Evolutionary conservation across 37 sponge, comb jelly and placozoan genomes (phyloP).

Genomic region (Haliclona indistincta): DNA sequence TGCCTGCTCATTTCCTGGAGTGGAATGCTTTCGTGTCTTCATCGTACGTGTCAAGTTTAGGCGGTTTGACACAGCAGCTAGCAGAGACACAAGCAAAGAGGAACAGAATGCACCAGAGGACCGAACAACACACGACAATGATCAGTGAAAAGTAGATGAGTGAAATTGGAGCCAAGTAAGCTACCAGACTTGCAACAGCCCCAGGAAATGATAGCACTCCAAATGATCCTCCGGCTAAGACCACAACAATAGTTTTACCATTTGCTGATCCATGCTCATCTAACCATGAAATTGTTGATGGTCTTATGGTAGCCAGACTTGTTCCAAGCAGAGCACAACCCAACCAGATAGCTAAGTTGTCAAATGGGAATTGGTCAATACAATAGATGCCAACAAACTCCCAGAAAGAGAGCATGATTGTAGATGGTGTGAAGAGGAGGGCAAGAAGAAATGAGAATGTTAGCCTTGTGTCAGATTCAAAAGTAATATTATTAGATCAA

Average conservation of each 20-base stretch:
- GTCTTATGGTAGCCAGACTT: slow-evolving; percentile 40
- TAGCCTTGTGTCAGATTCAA: too few relatives aligned
- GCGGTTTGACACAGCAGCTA: too few relatives aligned
- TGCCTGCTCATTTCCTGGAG: too few relatives aligned
- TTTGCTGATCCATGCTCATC: slow-evolving; percentile 17
- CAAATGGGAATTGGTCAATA: slow-evolving; percentile 11
- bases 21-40: too few relatives aligned
- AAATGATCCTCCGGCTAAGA: slow-evolving; percentile 28
- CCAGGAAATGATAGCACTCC: slow-evolving; percentile 44
- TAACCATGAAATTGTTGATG: slow-evolving; percentile 51
- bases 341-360: slow-evolving; percentile 35
- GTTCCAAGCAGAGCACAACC: slow-evolving; percentile 27
- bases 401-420: slow-evolving; percentile 39
- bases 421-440: slow-evolving; percentile 24
- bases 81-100: too few relatives aligned
- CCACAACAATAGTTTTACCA: slow-evolving; percentile 27
- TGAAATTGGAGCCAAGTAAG: slow-evolving; percentile 5
- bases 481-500: too few relatives aligned
- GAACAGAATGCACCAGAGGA: too few relatives aligned
- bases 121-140: slow-evolving; percentile 2
- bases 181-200: slow-evolving; percentile 24
- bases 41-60: too few relatives aligned
- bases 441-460: slow-evolving; percentile 31
- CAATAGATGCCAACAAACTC: slow-evolving; percentile 20
- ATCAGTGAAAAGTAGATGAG: slow-evolving; percentile 23